phyloP scores from a whole-genome alignment of 2,113 vertebrate genomes.

The Hystrix cristata region DNA sequence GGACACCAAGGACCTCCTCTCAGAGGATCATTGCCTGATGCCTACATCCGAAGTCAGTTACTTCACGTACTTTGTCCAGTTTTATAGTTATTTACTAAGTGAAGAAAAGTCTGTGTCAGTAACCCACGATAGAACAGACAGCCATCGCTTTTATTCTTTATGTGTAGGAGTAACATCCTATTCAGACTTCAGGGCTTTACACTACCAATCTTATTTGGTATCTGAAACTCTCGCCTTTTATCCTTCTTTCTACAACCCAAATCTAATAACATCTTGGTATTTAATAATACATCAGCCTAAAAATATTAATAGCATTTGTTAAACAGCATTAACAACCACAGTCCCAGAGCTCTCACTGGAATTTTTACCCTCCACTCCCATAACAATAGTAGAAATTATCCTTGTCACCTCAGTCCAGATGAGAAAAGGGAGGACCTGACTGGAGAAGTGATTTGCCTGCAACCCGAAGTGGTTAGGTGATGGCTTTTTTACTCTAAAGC shows the following conservation, averaged over 20 bases:
- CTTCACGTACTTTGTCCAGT: neutral
- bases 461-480: neutral
- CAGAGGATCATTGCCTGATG: neutral
- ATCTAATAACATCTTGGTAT: neutral
- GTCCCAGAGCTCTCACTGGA: neutral
- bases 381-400: neutral
- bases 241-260: neutral
- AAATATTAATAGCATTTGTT: constrained; percentile 30
- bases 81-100: neutral
- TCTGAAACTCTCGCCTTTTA: neutral
- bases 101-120: neutral
- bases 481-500: neutral
- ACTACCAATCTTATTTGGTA: neutral
- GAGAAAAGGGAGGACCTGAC: neutral
- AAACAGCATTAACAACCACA: neutral
- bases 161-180: neutral
- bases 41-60: neutral
- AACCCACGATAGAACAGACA: neutral
- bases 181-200: neutral
- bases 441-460: neutral
- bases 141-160: neutral
- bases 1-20: neutral
- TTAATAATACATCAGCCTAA: constrained; percentile 9
- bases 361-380: neutral
- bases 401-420: neutral